Base-by-base conservation (phyloP, 2,888 invertebrate species). In the Pseudococcus longispinus region DNA sequence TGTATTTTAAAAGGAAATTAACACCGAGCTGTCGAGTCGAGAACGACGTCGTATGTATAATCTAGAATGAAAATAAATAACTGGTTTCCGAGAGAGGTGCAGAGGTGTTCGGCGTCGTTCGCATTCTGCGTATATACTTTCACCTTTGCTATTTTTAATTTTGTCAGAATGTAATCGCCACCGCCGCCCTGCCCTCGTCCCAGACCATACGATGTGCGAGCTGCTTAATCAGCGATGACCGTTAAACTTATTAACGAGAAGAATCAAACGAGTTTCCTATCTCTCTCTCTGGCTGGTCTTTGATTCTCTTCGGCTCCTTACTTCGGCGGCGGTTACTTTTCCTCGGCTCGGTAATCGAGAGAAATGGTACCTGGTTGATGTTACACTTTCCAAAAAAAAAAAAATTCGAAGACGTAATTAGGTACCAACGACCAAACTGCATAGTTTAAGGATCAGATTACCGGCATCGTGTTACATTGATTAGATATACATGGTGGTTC, bases 71-170 rank as follows among this genome's bases (percentile, higher is more conserved):
- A 80, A 80, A 80, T 80, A 80, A 80, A 80, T 80, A 80, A 80
- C 77, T 80, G 77, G 77, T 80, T 80, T 80, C 42, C 55, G 55
- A 55, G 55, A 20, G 44, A 46, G 44, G 44, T 37, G n/a, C 37
- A 15, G 46, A 15, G 70, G 29, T 23, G 70, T 70, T 20, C 18
- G 1, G 32, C 23, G 8, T 42, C 77, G 70, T 70, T 70, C 70
- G 77, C 77, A 77, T 77, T 77, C 77, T 77, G 26, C 65, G 26
- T 70, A 4, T 70, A 80, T 80, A 80, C 77, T 80, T 80, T 80
- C 77, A 80, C 77, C 77, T 80, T 80, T 80, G 77, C 77, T 80
- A 80, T 80, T 80, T 80, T 80, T 80, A 80, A 80, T 80, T 80
- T 80, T 80, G 37, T 80, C 37, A 37, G 77, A 80, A 80, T 42